Evolutionary conservation across 2,797 vertebrate species (phyloP).

Genomic region (Chaetodon trifasciatus): DNA sequence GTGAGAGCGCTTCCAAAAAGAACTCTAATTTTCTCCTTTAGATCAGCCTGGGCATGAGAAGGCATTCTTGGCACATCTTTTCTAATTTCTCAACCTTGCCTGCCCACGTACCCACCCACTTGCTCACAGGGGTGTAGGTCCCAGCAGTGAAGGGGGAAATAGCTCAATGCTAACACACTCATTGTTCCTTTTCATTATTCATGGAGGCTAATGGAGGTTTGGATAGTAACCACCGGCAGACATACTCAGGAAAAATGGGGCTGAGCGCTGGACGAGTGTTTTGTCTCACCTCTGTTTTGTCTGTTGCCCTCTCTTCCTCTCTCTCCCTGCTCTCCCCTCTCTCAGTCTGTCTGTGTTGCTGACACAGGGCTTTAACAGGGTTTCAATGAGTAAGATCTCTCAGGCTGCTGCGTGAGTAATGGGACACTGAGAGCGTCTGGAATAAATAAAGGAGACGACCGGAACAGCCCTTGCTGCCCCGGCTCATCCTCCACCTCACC

Average conservation of each 20-base stretch:
- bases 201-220: conserved; percentile 80
- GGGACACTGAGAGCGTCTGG: conserved; percentile 64
- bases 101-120: conserved; percentile 45
- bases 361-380: conserved; percentile 70
- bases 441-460: conserved; percentile 69
- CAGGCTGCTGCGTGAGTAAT: conserved; percentile 76
- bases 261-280: conserved; percentile 63
- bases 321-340: conserved; percentile 26
- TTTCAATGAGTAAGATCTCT: conserved; percentile 79
- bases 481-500: conserved; percentile 48
- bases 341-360: conserved; percentile 63
- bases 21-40: conserved; percentile 48
- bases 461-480: conserved; percentile 44
- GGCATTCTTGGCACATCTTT: conserved; percentile 42
- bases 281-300: conserved; percentile 72
- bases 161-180: conserved; percentile 67
- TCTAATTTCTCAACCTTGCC: conserved; percentile 55
- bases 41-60: conserved; percentile 18
- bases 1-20: conserved; percentile 9
- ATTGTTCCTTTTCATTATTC: conserved; percentile 81
- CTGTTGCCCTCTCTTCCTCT: conserved; percentile 40
- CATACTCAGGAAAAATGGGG: conserved; percentile 63
- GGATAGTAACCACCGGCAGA: conserved; percentile 67
- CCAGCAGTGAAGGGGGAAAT: conserved; percentile 22
- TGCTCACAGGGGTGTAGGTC: conserved; percentile 51